A percentile compares a stretch with the other conserved stretches of the same genome.
Evolutionary conservation across 2,113 vertebrate genomes (phyloP).

Genomic region (Crotalus horridus): DNA sequence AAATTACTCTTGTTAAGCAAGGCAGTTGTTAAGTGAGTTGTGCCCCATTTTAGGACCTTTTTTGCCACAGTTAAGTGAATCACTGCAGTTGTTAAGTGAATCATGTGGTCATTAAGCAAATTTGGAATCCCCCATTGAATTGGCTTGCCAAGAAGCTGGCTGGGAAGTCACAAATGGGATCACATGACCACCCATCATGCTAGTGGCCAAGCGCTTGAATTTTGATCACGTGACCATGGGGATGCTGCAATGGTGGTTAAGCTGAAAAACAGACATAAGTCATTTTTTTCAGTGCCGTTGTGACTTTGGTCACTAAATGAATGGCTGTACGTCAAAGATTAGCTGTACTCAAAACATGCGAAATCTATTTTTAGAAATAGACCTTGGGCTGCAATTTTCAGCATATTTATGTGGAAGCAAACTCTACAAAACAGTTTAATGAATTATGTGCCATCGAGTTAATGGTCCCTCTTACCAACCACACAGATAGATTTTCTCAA

Average conservation of each 20-base stretch:
- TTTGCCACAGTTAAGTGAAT: neutral
- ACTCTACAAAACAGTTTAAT: neutral
- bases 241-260: neutral
- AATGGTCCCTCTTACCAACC: neutral
- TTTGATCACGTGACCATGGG: neutral
- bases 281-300: too few relatives aligned
- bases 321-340: neutral
- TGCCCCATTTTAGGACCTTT: neutral
- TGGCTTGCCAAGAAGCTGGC: neutral
- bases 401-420: neutral
- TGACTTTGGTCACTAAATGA: too few relatives aligned
- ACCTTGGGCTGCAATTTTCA: neutral
- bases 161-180: too few relatives aligned
- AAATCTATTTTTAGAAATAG: neutral
- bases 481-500: neutral
- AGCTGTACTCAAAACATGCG: neutral
- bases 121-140: neutral
- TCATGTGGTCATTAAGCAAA: neutral
- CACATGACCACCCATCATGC: neutral
- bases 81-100: neutral
- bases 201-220: neutral
- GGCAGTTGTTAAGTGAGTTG: neutral
- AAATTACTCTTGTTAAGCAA: neutral
- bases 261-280: neutral
- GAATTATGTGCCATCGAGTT: neutral